A percentile compares a stretch with the other conserved stretches of the same genome.
Evolutionary conservation across 2,113 vertebrate species (phyloP).

Genomic region (Ondatra zibethicus): DNA sequence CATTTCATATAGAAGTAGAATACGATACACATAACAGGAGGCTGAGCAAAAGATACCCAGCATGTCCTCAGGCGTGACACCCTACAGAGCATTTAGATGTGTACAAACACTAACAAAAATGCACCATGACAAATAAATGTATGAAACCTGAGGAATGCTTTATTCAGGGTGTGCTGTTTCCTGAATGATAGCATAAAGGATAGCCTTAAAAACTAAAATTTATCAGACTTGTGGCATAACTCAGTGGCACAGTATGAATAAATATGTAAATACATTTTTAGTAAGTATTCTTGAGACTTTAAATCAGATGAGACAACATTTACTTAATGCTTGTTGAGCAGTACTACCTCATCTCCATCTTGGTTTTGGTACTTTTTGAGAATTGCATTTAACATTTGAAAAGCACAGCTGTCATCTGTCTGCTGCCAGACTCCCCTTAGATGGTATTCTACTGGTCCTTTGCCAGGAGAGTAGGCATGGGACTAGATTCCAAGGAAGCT

Average conservation of each 20-base stretch:
- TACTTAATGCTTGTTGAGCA: background rate
- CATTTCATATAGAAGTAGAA: background rate
- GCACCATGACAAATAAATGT: background rate
- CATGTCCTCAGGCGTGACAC: background rate
- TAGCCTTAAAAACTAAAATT: background rate
- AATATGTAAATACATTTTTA: background rate
- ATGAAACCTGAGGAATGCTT: background rate
- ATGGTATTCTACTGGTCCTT: background rate
- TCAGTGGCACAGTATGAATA: background rate
- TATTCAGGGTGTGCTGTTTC: background rate
- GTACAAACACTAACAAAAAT: background rate
- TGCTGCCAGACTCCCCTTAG: background rate
- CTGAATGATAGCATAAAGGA: background rate
- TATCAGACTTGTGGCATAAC: background rate
- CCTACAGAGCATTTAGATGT: background rate
- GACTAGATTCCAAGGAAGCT: background rate
- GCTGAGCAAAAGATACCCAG: background rate
- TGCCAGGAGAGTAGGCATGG: background rate
- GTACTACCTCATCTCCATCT: background rate
- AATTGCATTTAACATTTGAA: background rate
- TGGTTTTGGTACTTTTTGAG: background rate
- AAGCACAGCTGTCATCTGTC: background rate
- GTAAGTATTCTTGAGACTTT: background rate
- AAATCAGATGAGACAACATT: background rate
- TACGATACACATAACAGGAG: background rate